These are phyloP conservation scores for Frankliniella fusca DNA, from an alignment of 2,888 invertebrate genomes.

Conservation along the genomic window DNA sequence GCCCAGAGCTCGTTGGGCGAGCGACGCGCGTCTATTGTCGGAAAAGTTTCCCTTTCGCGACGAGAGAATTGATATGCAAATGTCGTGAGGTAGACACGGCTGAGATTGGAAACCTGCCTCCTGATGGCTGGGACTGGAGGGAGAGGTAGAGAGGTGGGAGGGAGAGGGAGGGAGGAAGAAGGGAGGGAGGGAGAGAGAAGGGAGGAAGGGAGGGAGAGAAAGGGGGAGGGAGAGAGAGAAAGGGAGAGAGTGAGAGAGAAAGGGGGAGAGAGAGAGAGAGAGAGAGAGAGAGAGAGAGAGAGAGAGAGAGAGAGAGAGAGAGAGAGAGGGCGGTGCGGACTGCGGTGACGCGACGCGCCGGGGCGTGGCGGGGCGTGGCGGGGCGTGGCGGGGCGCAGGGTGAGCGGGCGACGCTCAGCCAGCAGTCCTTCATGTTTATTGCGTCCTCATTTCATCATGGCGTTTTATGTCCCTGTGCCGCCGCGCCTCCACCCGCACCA, in stretches of 20 bases:
- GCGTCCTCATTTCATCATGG: conserved; percentile 12
- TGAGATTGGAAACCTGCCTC: too few species aligned
- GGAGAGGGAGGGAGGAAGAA: too few species aligned
- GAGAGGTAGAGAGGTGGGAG: too few species aligned
- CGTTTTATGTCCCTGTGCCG: conserved; percentile 5
- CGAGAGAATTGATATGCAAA: too few species aligned
- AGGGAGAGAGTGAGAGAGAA: neutral
- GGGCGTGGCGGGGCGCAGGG: neutral
- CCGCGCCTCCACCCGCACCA: neutral
- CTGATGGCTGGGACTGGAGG: too few species aligned
- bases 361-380: neutral
- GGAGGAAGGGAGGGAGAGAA: too few species aligned
- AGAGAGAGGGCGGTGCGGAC: neutral
- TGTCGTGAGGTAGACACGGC: too few species aligned
- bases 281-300: neutral
- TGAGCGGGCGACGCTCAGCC: neutral
- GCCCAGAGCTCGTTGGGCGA: too few species aligned
- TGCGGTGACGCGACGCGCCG: neutral
- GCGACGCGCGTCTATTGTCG: too few species aligned
- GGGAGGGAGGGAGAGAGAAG: too few species aligned
- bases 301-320: conserved; percentile 2
- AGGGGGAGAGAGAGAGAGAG: neutral
- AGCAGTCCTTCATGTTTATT: conserved; percentile 23
- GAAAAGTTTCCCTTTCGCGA: too few species aligned
- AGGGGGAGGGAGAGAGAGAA: too few species aligned